Base-by-base conservation (phyloP, 2,113 vertebrate species). In the Arothron firmamentum region DNA sequence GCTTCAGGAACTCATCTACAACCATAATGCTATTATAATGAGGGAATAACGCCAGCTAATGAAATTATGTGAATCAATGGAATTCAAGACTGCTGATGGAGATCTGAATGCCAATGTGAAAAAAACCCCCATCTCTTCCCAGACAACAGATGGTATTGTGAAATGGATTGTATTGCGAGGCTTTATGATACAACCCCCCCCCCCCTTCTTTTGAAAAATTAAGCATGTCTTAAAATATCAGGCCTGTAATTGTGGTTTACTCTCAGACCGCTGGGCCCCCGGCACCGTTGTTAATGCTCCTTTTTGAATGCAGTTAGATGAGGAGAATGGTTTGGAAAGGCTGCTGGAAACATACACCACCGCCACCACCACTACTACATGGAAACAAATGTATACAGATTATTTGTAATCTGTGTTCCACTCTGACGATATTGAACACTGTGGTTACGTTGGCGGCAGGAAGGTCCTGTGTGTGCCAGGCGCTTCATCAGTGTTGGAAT, bases 321-420 rank as follows among this genome's bases (percentile, higher is more conserved):
- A 49, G 63, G 25, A 75, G 67, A 76, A 75, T 62, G 66, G 59
- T 52, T 83, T 82, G 84, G 80, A 88, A 73, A 66, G 66, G 59
- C 61, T 56, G 64, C 52, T 64, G 72, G 83, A 82, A 83, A 80
- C 70, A 67, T 68, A 79, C 5, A 70, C 66, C 42, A 47, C 62
- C 28, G 5, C 28, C 28, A 31, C 34, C 34, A 38, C 34, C 34
- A 48, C 55, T 67, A 48, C 52, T 67, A 81, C 74, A 77, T 67
- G 49, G 69, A 70, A 63, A 74, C 60, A 74, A 75, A 57, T 49
- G 59, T 58, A 47, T 15, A 15, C 43, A 67, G 58, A 59, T 79
- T 75, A 71, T 76, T 70, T 59, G 59, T 78, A 47, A 68, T 71
- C 31, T 9, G 38, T 56, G 72, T 65, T 62, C 47, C 55, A 62